phyloP scores from a whole-genome alignment of 2,113 vertebrate species.

The Gymnogyps californianus region DNA sequence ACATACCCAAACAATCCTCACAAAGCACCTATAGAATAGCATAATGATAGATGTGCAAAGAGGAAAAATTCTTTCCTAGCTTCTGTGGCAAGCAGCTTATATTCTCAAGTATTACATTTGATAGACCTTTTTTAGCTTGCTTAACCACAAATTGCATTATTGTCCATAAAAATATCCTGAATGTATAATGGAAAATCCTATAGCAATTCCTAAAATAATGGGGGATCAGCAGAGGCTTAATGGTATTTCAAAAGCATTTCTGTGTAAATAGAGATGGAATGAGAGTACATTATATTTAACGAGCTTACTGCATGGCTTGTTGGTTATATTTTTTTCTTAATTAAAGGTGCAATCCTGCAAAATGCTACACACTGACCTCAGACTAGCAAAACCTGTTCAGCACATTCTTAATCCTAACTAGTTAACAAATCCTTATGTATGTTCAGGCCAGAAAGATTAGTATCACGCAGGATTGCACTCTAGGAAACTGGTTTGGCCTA shows the following conservation, averaged over 20 bases:
- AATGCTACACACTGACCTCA: neutral
- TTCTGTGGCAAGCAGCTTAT: neutral
- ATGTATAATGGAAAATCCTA: neutral
- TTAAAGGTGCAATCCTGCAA: neutral
- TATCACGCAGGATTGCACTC: neutral
- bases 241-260: neutral
- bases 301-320: neutral
- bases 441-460: neutral
- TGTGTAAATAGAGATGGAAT: neutral
- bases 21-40: neutral
- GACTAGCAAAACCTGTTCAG: neutral
- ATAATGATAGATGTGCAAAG: neutral
- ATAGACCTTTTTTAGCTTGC: neutral
- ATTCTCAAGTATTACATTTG: neutral
- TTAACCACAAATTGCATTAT: neutral
- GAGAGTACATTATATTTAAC: neutral
- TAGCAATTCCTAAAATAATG: neutral
- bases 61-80: neutral
- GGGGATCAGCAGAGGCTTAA: neutral
- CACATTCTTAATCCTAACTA: neutral
- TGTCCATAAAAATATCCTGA: neutral
- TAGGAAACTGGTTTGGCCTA: neutral
- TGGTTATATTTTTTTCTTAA: neutral
- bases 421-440: neutral
- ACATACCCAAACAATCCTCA: neutral